phyloP scores from a whole-genome alignment of 2,797 vertebrate species.

The Pseudochirops corinnae region DNA sequence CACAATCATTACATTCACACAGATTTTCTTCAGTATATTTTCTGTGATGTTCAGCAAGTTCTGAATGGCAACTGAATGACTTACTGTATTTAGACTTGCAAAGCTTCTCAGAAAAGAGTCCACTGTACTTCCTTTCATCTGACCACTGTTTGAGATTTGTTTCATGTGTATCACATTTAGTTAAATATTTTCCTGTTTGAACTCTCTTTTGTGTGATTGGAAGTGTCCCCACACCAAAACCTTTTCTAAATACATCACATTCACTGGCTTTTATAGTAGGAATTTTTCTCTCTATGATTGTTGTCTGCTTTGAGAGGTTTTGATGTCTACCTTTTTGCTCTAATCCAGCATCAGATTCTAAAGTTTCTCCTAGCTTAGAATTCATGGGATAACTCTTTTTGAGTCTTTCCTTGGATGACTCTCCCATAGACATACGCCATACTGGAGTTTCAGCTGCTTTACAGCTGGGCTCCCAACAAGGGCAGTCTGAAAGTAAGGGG shows the following conservation, averaged over 20 bases:
- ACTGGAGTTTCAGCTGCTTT: background rate
- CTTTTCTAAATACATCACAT: background rate
- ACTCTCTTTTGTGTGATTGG: background rate
- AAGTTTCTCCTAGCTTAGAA: background rate
- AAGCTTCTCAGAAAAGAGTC: background rate
- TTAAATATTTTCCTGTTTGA: background rate
- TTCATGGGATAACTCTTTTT: background rate
- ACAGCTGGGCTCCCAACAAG: background rate
- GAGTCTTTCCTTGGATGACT: background rate
- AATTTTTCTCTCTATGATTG: background rate
- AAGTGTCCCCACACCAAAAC: background rate
- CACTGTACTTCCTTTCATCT: background rate
- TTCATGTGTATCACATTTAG: background rate
- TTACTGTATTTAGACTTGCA: background rate
- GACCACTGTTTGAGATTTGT: background rate
- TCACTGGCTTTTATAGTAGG: background rate
- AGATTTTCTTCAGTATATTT: background rate
- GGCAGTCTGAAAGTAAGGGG: background rate
- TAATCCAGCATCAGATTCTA: background rate
- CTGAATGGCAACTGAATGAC: background rate
- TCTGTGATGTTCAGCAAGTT: background rate
- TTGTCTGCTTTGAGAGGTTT: background rate
- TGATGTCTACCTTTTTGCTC: background rate
- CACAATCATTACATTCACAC: background rate
- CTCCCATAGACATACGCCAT: background rate